phyloP scores from a whole-genome alignment of 2,113 vertebrate genomes.

The Gymnogyps californianus region DNA sequence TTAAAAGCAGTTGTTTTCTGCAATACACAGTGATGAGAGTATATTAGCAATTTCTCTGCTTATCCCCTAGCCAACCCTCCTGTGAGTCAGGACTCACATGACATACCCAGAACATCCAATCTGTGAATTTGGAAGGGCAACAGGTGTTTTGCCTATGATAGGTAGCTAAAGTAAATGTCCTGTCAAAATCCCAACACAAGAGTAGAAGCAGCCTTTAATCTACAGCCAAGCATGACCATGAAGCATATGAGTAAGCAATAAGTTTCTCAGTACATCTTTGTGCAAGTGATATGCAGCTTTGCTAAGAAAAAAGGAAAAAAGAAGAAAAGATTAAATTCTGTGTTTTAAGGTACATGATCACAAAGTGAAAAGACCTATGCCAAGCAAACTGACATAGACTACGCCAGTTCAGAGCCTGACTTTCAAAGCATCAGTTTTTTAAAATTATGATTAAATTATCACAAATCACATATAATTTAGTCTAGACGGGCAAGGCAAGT shows the following conservation, averaged over 20 bases:
- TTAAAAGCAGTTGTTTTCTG: not conserved
- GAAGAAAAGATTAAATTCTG: not conserved
- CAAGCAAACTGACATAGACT: not conserved
- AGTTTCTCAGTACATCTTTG: not conserved
- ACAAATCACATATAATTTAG: not conserved
- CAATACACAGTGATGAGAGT: not conserved
- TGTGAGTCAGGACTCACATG: conserved; percentile 72
- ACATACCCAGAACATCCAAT: conserved; percentile 72
- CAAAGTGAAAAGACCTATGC: not conserved
- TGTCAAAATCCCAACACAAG: conserved; percentile 61
- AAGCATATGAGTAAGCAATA: conserved; percentile 34
- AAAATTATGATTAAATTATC: no score
- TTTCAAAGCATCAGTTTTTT: not conserved
- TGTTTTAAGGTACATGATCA: not conserved
- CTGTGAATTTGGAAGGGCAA: conserved; percentile 74
- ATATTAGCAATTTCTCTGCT: not conserved
- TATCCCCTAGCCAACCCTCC: not conserved
- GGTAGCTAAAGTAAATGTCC: conserved; percentile 47
- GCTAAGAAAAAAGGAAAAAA: not conserved
- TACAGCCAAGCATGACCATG: conserved; percentile 20
- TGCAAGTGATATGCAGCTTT: not conserved
- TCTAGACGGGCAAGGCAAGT: not conserved
- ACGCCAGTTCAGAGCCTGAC: not conserved
- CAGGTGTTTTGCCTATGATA: conserved; percentile 53
- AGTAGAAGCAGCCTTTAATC: conserved; percentile 27